A percentile compares a stretch with the other conserved stretches of the same genome.
Conservation (phyloP, 2,113 vertebrate species). For the Andinoacara biseriatus region DNA sequence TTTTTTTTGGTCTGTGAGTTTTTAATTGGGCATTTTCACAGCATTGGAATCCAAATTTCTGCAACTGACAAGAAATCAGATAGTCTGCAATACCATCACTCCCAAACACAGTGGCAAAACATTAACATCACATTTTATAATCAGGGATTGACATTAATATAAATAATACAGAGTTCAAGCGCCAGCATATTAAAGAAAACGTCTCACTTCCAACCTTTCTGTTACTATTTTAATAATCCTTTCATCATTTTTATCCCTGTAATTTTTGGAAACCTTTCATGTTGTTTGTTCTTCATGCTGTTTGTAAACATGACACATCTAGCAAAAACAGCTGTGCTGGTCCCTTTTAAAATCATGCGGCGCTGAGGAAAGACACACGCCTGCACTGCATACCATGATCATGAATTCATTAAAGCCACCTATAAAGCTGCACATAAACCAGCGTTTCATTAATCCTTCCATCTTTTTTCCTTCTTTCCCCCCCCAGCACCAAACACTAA, state of each 20-base stretch:
- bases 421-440: conserved; percentile 15
- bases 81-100: neutral
- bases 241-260: conserved; percentile 21
- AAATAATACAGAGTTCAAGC: conserved; percentile 18
- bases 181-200: neutral
- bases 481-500: neutral
- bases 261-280: neutral
- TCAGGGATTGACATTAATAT: conserved; percentile 18
- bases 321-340: neutral
- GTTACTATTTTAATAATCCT: conserved; percentile 35
- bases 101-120: neutral
- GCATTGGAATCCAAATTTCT: neutral
- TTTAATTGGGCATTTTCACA: neutral
- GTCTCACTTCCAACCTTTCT: conserved; percentile 15
- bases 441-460: conserved; percentile 25
- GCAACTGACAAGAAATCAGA: neutral
- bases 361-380: neutral
- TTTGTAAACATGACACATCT: conserved; percentile 31
- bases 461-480: neutral
- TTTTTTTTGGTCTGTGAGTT: neutral
- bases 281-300: neutral
- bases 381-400: neutral
- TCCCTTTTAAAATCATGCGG: conserved; percentile 16
- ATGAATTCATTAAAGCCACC: conserved; percentile 36
- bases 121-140: neutral